Base-by-base conservation (phyloP, 2,113 vertebrate species). In the Podarcis cretensis region DNA sequence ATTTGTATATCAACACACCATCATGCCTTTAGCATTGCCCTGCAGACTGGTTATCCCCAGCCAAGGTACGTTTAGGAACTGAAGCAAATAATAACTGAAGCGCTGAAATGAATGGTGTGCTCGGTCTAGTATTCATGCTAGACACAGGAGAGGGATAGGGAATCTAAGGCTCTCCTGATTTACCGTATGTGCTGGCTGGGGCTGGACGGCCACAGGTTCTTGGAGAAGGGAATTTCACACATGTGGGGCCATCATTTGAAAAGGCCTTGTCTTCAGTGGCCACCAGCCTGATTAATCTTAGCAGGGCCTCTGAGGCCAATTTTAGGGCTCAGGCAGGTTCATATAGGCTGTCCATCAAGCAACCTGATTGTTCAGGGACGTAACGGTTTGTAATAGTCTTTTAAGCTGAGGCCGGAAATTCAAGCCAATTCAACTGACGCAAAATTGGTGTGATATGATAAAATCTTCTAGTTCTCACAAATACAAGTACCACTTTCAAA, bases 1-100 rank as follows among this genome's bases (percentile, higher is more conserved):
- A 35, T 97, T 99, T 3, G 98, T 99, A 57, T 98, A 97, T 81
- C 98, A 99, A 93, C 98, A 99, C 16, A 97, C 97, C 84, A 97
- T 98, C 83, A 98, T 96, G 74, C 90, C 97, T 0, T 96, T 98
- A 86, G 98, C 98, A 0, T 93, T 99, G 92, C 98, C 98, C 90
- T 98, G 98, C 95, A 98, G 85, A 90, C 95, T 99, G 48, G 6
- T 91, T 90, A 97, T 99, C 82, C 97, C 97, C 35, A 92, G 95
- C 69, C 94, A 93, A 95, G 98, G 98, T 99, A 96, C 65, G 95
- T 76, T 78, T 37, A 40, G 66, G 20, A 21, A 12, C 23, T 73
- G 23, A 3, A 40, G 79, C 57, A 20, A 18, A 18, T 6, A 23
- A 6, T 16, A 35, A 65, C 13, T 43, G 69, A 35, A 54, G 1